Conservation (phyloP, 2,888 invertebrate species). For the Hecatera dysodea region DNA sequence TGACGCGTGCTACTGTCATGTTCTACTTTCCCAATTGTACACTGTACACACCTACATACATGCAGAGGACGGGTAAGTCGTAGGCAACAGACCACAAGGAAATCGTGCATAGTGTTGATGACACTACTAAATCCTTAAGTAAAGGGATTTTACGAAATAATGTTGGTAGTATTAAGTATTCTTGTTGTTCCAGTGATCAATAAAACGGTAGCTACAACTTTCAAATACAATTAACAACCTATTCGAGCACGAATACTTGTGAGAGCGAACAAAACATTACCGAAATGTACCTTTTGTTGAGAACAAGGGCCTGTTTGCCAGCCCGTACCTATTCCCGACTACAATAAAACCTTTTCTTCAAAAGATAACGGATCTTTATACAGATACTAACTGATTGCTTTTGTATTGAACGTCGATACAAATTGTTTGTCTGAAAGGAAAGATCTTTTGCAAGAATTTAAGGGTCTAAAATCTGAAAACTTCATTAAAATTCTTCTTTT, state of each 20-base stretch:
- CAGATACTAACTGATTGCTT: conserved; percentile 21
- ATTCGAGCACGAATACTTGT: neutral
- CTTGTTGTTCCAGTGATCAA: neutral
- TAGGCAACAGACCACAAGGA: neutral
- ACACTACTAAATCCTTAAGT: no score
- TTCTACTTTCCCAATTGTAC: conserved; percentile 50
- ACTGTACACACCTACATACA: no score
- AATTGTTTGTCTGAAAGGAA: conserved; percentile 10
- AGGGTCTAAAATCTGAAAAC: conserved; percentile 5
- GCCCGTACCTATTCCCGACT: conserved; percentile 29
- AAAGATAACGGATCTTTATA: conserved; percentile 31
- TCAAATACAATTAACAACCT: conserved; percentile 21
- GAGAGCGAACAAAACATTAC: conserved; percentile 30
- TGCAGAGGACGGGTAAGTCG: conserved; percentile 19
- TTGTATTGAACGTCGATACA: conserved; percentile 20
- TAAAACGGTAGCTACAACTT: neutral
- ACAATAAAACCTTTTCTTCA: conserved; percentile 37
- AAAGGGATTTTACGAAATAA: neutral
- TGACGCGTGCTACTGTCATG: conserved; percentile 41
- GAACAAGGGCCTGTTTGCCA: conserved; percentile 29
- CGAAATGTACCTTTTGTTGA: conserved; percentile 38
- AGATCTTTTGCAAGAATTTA: neutral
- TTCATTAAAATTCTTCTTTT: neutral
- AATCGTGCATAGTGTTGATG: neutral
- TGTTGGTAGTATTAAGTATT: neutral